Conservation (phyloP, 2,888 invertebrate genomes). For the Lochmaea crataegi region DNA sequence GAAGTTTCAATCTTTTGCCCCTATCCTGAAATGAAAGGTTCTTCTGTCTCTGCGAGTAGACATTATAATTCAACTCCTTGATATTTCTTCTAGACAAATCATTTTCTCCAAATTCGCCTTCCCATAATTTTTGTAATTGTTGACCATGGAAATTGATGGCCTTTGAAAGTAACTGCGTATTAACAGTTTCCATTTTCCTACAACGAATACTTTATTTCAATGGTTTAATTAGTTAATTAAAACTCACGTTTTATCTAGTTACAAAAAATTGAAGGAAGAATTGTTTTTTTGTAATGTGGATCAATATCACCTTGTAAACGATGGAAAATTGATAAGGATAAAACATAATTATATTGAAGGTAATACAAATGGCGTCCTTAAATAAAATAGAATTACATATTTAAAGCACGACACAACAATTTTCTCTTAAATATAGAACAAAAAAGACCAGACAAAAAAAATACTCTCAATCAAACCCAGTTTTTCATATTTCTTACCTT, state of each 20-base stretch:
- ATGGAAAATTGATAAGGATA: neutral
- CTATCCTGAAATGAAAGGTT: constrained; percentile 86
- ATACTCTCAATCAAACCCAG: neutral
- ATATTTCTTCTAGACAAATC: constrained; percentile 75
- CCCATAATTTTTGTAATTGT: constrained; percentile 89
- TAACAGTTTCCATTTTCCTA: constrained; percentile 66
- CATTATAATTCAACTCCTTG: constrained; percentile 75
- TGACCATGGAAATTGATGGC: constrained; percentile 88
- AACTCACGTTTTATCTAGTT: neutral
- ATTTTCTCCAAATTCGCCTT: constrained; percentile 83
- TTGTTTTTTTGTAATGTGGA: neutral
- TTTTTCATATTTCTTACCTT: neutral
- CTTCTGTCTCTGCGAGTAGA: constrained; percentile 84
- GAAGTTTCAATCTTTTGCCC: constrained; percentile 83
- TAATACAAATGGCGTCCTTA: constrained; percentile 5
- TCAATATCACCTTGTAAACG: neutral
- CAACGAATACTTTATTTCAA: neutral
- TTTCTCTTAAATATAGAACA: neutral
- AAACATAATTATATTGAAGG: neutral
- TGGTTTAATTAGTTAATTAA: neutral
- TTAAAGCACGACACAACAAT: neutral
- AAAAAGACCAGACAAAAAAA: neutral
- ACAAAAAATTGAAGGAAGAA: neutral
- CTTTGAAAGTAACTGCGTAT: constrained; percentile 73
- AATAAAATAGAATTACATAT: neutral